Conservation (phyloP, 2,888 invertebrate species). For the Auanema freiburgensis region DNA sequence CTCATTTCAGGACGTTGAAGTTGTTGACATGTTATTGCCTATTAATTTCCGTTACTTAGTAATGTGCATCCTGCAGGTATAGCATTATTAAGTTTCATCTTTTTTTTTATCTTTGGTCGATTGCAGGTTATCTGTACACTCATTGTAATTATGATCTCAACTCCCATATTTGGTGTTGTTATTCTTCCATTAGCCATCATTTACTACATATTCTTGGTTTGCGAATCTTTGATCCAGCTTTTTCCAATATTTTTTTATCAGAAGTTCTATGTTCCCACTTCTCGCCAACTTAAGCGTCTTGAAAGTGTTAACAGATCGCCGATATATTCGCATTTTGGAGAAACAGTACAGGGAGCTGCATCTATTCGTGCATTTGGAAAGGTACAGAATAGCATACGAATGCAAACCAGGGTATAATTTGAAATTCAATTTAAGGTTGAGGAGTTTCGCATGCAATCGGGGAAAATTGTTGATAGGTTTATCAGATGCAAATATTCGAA, state of each 20-base stretch:
- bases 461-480: conserved; percentile 34
- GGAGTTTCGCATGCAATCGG: conserved; percentile 24
- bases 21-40: conserved; percentile 47
- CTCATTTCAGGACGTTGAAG: conserved; percentile 49
- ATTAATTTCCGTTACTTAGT: conserved; percentile 55
- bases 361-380: conserved; percentile 64
- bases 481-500: conserved; percentile 47
- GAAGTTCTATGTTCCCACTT: conserved; percentile 90
- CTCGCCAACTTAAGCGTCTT: conserved; percentile 73
- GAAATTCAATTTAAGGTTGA: conserved; percentile 20
- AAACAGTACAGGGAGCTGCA: conserved; percentile 68
- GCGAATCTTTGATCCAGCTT: background rate
- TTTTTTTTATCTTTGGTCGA: background rate
- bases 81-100: background rate
- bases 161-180: conserved; percentile 54
- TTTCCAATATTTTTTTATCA: conserved; percentile 66
- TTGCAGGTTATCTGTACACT: conserved; percentile 47
- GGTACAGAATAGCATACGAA: conserved; percentile 13
- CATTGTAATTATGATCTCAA: conserved; percentile 52
- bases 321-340: conserved; percentile 62
- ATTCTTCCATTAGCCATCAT: conserved; percentile 48
- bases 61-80: conserved; percentile 47
- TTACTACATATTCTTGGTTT: conserved; percentile 50
- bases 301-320: conserved; percentile 58
- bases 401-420: background rate